Evolutionary conservation across 2,797 vertebrate species (phyloP).

Genomic region (Sebastolobus altivelis): DNA sequence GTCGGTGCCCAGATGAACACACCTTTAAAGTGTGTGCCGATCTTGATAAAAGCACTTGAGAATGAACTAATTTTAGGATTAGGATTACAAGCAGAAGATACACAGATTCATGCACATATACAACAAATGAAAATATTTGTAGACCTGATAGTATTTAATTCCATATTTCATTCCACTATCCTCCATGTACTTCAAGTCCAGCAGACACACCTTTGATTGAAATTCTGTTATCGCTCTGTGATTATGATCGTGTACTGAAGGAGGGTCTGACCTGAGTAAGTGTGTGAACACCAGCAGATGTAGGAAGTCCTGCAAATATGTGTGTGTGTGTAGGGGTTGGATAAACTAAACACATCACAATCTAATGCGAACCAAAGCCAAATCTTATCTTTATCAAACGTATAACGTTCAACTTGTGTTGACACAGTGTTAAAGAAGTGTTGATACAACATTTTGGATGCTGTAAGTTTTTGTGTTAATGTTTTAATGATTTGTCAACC

Average conservation of each 20-base stretch:
- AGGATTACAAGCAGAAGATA: slow-evolving; percentile 37
- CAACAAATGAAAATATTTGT: slow-evolving; percentile 32
- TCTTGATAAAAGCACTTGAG: slow-evolving; percentile 48
- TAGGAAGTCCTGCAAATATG: slow-evolving; percentile 15
- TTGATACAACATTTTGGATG: slow-evolving; percentile 5
- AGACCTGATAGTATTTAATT: slow-evolving; percentile 4
- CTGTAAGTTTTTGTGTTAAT: not conserved
- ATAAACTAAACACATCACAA: slow-evolving; percentile 33
- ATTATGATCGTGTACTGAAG: slow-evolving; percentile 53
- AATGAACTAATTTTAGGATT: slow-evolving; percentile 37
- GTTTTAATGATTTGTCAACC: not conserved
- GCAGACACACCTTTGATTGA: slow-evolving; percentile 45
- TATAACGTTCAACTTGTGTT: slow-evolving; percentile 2
- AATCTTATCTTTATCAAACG: slow-evolving; percentile 31
- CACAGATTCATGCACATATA: slow-evolving; percentile 3
- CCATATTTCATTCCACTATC: slow-evolving; percentile 6
- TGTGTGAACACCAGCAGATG: slow-evolving; percentile 20
- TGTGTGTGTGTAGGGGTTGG: not conserved
- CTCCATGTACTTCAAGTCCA: not conserved
- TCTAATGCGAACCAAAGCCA: slow-evolving; percentile 41
- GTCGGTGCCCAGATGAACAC: slow-evolving; percentile 33
- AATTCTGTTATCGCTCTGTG: slow-evolving; percentile 33
- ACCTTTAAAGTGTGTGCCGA: slow-evolving; percentile 37
- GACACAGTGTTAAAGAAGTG: slow-evolving; percentile 23
- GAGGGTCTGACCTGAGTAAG: slow-evolving; percentile 24